These are phyloP conservation scores for Cenopis cana DNA, from an alignment of 2,888 invertebrate species.

Conservation along the genomic window DNA sequence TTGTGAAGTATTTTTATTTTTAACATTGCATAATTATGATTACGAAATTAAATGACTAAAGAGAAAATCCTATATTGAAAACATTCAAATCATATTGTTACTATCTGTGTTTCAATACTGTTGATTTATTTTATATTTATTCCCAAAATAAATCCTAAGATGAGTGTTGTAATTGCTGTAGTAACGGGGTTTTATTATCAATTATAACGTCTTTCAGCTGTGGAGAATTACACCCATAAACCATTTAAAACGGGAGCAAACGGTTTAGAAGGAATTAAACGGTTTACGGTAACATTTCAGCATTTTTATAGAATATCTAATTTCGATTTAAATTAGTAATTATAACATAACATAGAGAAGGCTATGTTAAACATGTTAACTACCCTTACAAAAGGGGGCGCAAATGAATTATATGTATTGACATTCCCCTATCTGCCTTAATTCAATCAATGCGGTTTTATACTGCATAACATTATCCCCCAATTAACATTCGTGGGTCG, in stretches of 20 bases:
- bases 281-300: constrained; percentile 47
- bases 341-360: not conserved
- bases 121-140: not conserved
- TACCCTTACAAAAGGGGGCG: constrained; percentile 45
- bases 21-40: not conserved
- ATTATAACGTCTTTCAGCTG: constrained; percentile 78
- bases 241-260: constrained; percentile 71
- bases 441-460: constrained; percentile 71
- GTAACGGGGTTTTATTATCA: constrained; percentile 81
- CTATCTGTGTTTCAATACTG: not conserved
- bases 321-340: constrained; percentile 20
- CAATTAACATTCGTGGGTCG: constrained; percentile 79
- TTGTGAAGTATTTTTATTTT: constrained; percentile 3
- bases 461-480: constrained; percentile 81
- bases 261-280: constrained; percentile 68
- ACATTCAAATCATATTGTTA: not conserved
- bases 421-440: constrained; percentile 56
- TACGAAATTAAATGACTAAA: not conserved
- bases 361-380: constrained; percentile 7
- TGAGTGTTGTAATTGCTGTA: constrained; percentile 79
- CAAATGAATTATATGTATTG: constrained; percentile 53
- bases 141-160: constrained; percentile 60
- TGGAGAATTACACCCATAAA: constrained; percentile 78
- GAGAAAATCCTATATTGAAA: not conserved
- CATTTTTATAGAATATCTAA: constrained; percentile 43